Conservation (phyloP, 2,797 vertebrate genomes). For the Hyperoplus immaculatus region DNA sequence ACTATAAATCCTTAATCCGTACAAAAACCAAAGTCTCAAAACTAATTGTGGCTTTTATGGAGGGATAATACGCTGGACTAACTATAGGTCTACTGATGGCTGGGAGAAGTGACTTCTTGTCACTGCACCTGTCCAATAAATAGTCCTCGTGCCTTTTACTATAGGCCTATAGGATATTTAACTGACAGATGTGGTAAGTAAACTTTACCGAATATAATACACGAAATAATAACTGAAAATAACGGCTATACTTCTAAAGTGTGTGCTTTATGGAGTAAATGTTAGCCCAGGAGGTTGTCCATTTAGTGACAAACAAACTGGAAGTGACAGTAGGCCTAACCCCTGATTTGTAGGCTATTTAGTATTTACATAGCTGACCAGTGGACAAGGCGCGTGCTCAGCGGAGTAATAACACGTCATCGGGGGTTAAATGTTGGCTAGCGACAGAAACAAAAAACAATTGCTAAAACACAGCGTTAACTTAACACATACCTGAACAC, state of each 20-base stretch:
- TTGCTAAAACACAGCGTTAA: fast-evolving
- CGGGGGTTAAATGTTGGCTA: neutral
- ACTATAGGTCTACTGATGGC: neutral
- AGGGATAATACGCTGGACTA: neutral
- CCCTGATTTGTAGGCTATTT: no score
- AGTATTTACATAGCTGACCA: no score
- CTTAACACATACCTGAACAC: slow-evolving; percentile 43
- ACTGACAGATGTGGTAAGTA: neutral
- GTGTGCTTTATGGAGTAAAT: no score
- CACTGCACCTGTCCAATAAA: neutral
- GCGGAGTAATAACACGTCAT: neutral
- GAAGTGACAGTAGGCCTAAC: no score
- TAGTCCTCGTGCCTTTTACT: neutral
- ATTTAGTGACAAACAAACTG: neutral
- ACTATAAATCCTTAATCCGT: neutral
- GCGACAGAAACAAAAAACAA: neutral
- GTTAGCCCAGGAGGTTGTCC: neutral
- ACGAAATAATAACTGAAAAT: no score
- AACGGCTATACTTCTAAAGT: no score
- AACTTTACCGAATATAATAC: no score
- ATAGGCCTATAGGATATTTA: neutral
- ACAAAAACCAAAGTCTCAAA: neutral
- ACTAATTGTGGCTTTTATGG: neutral
- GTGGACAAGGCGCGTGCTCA: neutral
- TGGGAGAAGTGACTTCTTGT: neutral